A percentile compares a stretch with the other conserved stretches of the same genome.
Conservation (phyloP, 2,888 invertebrate genomes). For the Phyllotreta cruciferae region DNA sequence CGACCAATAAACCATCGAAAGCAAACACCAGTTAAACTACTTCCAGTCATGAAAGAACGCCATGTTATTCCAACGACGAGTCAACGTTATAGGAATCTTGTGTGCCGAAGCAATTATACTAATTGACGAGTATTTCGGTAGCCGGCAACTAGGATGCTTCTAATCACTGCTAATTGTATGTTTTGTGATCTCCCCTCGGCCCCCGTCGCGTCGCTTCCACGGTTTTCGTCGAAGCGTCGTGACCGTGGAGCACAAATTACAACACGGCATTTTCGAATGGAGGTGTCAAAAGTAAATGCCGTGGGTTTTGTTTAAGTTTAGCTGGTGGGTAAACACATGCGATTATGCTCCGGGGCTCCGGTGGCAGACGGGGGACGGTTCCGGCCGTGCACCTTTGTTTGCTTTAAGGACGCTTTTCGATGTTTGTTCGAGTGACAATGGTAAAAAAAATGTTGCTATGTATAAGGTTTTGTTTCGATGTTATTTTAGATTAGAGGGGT, state of each 20-base stretch:
- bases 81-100: constrained; percentile 53
- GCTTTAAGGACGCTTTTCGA: too few relatives aligned
- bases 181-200: constrained; percentile 49
- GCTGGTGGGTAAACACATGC: constrained; percentile 41
- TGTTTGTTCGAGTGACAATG: too few relatives aligned
- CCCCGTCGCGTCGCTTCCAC: constrained; percentile 41
- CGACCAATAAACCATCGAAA: background rate
- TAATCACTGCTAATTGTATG: constrained; percentile 60
- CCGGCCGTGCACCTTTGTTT: too few relatives aligned
- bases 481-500: too few relatives aligned
- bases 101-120: constrained; percentile 58
- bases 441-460: too few relatives aligned
- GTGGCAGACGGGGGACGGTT: constrained; percentile 3
- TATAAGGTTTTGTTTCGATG: too few relatives aligned
- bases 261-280: constrained; percentile 56
- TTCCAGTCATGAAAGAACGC: constrained; percentile 40
- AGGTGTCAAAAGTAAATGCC: constrained; percentile 60
- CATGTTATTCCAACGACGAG: constrained; percentile 51
- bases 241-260: constrained; percentile 55
- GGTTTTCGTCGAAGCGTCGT: constrained; percentile 31
- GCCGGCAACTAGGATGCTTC: constrained; percentile 57
- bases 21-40: constrained; percentile 27
- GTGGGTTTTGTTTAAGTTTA: constrained; percentile 52
- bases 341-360: constrained; percentile 7
- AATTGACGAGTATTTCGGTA: constrained; percentile 60